Evolutionary conservation across 53 echinoderm and acorn worm species (phyloP).

Genomic region (Echinarachnius parma): DNA sequence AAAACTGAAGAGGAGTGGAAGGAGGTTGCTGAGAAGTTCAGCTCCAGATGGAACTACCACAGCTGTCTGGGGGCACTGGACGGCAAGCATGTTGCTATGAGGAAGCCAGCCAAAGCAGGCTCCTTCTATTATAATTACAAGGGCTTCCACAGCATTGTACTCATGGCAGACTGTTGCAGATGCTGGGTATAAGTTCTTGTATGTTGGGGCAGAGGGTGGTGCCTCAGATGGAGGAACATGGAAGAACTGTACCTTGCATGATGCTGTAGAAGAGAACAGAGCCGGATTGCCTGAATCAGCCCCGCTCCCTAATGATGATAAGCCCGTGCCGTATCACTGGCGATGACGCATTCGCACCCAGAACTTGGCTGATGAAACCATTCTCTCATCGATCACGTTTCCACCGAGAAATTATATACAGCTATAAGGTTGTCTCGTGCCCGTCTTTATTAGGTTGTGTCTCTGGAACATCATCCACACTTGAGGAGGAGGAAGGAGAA

Average conservation of each 20-base stretch:
- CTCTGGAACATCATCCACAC: no score
- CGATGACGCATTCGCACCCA: conserved; percentile 15
- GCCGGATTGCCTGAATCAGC: conserved; percentile 31
- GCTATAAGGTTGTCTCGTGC: conserved; percentile 44
- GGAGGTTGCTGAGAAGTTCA: conserved; percentile 36
- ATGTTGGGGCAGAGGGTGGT: conserved; percentile 29
- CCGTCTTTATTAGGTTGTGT: no score
- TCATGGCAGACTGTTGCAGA: conserved; percentile 41
- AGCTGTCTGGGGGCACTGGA: conserved; percentile 4
- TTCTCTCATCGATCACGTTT: conserved; percentile 12
- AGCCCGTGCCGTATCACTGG: neutral
- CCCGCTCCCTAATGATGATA: conserved; percentile 42
- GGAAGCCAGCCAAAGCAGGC: conserved; percentile 5
- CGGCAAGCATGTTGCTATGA: conserved; percentile 21
- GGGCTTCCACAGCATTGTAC: conserved; percentile 41
- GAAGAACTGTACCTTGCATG: conserved; percentile 3
- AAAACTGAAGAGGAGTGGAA: conserved; percentile 32
- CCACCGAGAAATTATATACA: neutral
- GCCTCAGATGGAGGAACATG: conserved; percentile 50
- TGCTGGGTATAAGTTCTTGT: conserved; percentile 28
- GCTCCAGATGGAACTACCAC: conserved; percentile 28
- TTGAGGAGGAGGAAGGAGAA: conserved; percentile 46
- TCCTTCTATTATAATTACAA: conserved; percentile 16
- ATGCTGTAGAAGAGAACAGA: conserved; percentile 29
- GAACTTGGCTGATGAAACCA: conserved; percentile 20